Evolutionary conservation across 53 echinoderm and acorn worm genomes (phyloP), one percentile per base, ranked within the genome.

Genomic region (Arbacia lixula): DNA sequence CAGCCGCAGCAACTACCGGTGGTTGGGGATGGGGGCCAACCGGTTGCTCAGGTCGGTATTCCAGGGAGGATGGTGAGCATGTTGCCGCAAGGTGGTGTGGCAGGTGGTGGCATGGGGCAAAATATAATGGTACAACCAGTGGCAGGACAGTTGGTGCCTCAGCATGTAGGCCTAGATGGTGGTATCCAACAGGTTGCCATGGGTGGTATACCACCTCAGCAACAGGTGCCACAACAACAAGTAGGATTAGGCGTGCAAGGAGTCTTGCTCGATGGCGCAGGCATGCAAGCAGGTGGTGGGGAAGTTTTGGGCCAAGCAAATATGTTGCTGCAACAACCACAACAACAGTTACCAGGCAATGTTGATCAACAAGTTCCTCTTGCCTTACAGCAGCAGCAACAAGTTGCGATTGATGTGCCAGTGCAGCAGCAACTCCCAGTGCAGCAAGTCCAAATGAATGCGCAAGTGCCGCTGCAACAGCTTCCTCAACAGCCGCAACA

Each of bases 391-490:
- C 81, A 78, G 27, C 86, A 86, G 29, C 78, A 66, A 24, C 66
- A 30, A 69, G 53, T 42, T 25, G 17, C 76, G 35, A 11, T 53
- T 10, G 66, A 92, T 35, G 83, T 68, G 16, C 42, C 52, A 32
- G 71, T 29, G 36, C 54, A 71, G 28, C 76, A 76, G 56, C 90
- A 64, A 60, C 83, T 36, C 46, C 11, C 60, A 29, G 83, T 30
- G 22, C 88, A 88, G 36, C 89, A 85, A 21, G n/a, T n/a, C n/a
- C 85, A 78, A 39, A 52, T 46, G 65, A n/a, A n/a, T n/a, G n/a
- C n/a, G 42, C 66, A 53, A 20, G 20, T 68, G 28, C 87, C 38
- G 28, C 14, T 72, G 17, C 83, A 83, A 73, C 84, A 73, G 35
- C 54, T 65, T 19, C 76, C 28, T 24, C 61, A 79, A 51, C 69